phyloP scores from a whole-genome alignment of 2,113 vertebrate genomes.

The Etia nguti region DNA sequence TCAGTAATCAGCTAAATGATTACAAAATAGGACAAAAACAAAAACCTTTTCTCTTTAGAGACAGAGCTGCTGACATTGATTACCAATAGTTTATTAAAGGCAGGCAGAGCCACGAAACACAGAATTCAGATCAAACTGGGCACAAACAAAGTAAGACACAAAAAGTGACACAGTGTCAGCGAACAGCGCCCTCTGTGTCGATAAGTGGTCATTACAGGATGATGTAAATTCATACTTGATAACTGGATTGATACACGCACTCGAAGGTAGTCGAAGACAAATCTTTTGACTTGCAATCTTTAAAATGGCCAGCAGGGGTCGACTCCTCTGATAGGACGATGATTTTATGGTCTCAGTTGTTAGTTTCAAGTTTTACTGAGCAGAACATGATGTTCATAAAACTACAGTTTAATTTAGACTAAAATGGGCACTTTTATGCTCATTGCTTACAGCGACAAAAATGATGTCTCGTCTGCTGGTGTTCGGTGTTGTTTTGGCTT shows the following conservation, averaged over 20 bases:
- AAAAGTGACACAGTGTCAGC: neutral
- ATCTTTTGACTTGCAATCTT: rapidly evolving
- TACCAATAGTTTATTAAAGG: neutral
- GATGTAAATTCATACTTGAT: neutral
- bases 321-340: neutral
- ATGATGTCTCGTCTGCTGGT: too few species aligned
- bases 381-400: neutral
- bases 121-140: neutral
- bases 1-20: neutral
- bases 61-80: neutral
- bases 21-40: neutral
- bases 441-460: neutral
- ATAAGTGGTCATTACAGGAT: neutral
- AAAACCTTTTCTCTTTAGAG: neutral
- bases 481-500: too few species aligned
- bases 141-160: neutral
- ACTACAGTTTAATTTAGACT: neutral
- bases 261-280: rapidly evolving
- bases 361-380: neutral
- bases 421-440: neutral
- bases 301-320: neutral
- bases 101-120: neutral
- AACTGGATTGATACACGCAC: neutral
- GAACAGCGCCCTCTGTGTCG: neutral
- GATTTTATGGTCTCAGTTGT: neutral